phyloP scores from a whole-genome alignment of 2,113 vertebrate genomes.

The Dolichotis patagonum region DNA sequence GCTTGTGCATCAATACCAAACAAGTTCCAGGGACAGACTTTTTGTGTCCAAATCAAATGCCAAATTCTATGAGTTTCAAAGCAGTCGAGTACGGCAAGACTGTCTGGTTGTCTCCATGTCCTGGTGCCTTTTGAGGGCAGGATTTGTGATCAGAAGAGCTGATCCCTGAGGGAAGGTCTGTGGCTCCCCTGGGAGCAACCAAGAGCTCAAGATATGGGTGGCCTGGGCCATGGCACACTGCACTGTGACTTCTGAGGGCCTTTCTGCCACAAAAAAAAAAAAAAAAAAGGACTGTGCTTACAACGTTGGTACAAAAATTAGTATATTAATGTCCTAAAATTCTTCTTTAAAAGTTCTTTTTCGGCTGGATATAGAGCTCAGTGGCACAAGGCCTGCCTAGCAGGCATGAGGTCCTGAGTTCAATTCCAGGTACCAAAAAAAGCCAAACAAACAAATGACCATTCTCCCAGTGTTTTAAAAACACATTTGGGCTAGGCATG shows the following conservation, averaged over 20 bases:
- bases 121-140: not conserved
- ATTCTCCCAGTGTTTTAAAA: too few relatives aligned
- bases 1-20: not conserved
- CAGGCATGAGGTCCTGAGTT: too few relatives aligned
- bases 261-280: too few relatives aligned
- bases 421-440: too few relatives aligned
- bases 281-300: too few relatives aligned
- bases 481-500: not conserved
- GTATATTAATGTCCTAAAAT: not conserved
- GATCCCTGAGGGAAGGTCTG: not conserved
- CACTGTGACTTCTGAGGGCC: fast-evolving
- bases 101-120: not conserved
- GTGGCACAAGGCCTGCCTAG: too few relatives aligned
- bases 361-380: too few relatives aligned
- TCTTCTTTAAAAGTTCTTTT: not conserved
- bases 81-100: not conserved
- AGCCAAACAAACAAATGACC: too few relatives aligned
- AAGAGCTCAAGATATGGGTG: not conserved
- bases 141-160: not conserved
- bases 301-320: not conserved
- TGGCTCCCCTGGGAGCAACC: not conserved
- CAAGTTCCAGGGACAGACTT: not conserved
- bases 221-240: not conserved
- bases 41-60: not conserved
- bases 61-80: not conserved